Percentiles rank a stretch among this genome's conserved stretches.
Evolutionary conservation across 1,140 invertebrate genomes (phyloP).

Genomic region (Wiebesia pumilae): DNA sequence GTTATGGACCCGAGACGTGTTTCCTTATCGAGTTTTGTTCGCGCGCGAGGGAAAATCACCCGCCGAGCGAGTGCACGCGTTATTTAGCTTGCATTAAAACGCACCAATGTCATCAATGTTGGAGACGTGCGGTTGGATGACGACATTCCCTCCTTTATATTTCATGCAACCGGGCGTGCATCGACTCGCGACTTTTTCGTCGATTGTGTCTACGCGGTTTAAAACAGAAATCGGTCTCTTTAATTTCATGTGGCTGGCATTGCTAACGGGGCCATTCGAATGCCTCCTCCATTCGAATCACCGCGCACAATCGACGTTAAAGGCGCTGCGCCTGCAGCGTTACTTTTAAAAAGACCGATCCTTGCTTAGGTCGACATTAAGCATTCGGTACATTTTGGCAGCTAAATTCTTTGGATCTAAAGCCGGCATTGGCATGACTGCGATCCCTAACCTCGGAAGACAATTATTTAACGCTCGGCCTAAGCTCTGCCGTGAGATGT

Average conservation of each 20-base stretch:
- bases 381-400: no score
- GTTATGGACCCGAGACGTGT: slow-evolving; percentile 19
- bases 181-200: not conserved
- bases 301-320: no score
- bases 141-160: slow-evolving; percentile 1
- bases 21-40: slow-evolving; percentile 38
- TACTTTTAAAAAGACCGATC: no score
- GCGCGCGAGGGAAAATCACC: slow-evolving; percentile 40
- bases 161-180: not conserved
- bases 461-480: not conserved
- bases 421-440: not conserved
- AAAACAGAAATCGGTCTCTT: no score
- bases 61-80: not conserved
- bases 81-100: not conserved
- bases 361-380: no score
- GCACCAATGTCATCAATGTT: not conserved
- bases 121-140: not conserved
- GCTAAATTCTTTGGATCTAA: not conserved
- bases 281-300: no score
- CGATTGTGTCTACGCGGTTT: not conserved
- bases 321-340: no score
- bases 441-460: not conserved
- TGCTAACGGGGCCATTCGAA: no score
- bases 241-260: no score
- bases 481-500: no score